Base-by-base conservation (phyloP, 2,797 vertebrate species). In the Knipowitschia caucasica region DNA sequence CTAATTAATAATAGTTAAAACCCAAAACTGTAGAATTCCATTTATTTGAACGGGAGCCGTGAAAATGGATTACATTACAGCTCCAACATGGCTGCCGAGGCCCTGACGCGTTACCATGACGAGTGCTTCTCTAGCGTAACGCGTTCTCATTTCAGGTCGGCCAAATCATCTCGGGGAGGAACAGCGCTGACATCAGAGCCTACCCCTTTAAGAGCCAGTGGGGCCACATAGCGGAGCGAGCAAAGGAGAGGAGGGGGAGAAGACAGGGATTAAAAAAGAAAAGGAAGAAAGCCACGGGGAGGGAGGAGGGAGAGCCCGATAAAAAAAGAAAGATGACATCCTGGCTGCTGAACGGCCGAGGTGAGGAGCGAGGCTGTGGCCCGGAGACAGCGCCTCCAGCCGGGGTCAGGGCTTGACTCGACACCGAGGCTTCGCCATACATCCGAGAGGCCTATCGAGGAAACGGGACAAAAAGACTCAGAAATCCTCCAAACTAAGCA, bases 281-380 rank as follows among this genome's bases (percentile, higher is more conserved):
- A 89, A 89, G 85, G 83, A 90, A 89, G 86, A 86, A 90, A 88
- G 86, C 88, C 80, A 89, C 81, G 81, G 89, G 83, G 87, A 85
- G 86, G 84, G 85, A 81, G 87, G 88, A 85, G 86, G 84, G 86
- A 87, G 88, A 65, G 89, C 78, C 85, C 86, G 87, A 89, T 87
- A 90, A 90, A 91, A 90, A 91, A 91, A 91, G 88, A 91, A 91
- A 90, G 89, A 91, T 91, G 90, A 89, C 89, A 91, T 89, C 88
- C 86, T 87, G 86, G 80, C 85, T 74, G 84, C 81, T 82, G 82
- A 89, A 73, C 83, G 86, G 82, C 87, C 88, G 87, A 89, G 89
- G 88, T 87, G 88, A 88, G 88, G 86, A 83, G 87, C 79, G 56
- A 80, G 87, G 86, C 88, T 82, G 87, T 83, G 83, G 88, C 89